A percentile compares a stretch with the other conserved stretches of the same genome.
These are phyloP conservation scores for Cancer borealis DNA, from an alignment of 2,888 invertebrate species.

Conservation along the genomic window DNA sequence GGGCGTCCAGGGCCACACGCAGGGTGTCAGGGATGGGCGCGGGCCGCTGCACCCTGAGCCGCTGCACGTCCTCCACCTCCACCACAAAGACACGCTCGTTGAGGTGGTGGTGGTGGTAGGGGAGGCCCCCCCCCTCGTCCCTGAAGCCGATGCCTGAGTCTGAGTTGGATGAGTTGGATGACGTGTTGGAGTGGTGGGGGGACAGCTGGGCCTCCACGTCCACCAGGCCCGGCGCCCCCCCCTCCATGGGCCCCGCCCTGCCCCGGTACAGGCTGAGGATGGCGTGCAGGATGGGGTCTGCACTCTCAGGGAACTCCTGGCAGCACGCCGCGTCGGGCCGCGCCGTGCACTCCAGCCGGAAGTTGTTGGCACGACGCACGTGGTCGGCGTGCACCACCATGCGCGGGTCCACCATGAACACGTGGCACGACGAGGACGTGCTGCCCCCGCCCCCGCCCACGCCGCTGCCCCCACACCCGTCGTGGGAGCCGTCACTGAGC, in stretches of 20 bases:
- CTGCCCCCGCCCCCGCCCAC: conserved; percentile 84
- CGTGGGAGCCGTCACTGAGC: conserved; percentile 82
- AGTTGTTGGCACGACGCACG: conserved; percentile 88
- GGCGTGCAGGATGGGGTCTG: conserved; percentile 84
- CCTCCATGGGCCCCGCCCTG: conserved; percentile 72
- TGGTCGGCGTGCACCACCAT: conserved; percentile 91
- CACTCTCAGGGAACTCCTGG: conserved; percentile 93
- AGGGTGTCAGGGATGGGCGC: conserved; percentile 60
- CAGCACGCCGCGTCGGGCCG: conserved; percentile 85
- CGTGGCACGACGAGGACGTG: conserved; percentile 90
- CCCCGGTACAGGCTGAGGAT: conserved; percentile 83
- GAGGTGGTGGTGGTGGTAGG: conserved; percentile 76
- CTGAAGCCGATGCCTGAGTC: conserved; percentile 97
- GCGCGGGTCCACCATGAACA: conserved; percentile 95
- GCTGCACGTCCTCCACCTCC: conserved; percentile 78
- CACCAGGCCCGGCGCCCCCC: conserved; percentile 76
- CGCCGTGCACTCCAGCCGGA: conserved; percentile 90
- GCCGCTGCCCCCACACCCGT: conserved; percentile 79
- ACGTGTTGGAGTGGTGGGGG: conserved; percentile 77
- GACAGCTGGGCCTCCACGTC: conserved; percentile 77
- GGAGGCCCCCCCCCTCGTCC: conserved; percentile 85
- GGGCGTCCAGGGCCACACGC: conserved; percentile 58
- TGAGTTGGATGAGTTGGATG: conserved; percentile 87
- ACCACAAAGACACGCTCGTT: conserved; percentile 79
- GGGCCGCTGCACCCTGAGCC: conserved; percentile 69